Base-by-base conservation (phyloP, 35 echinoderm and acorn worm species). In the Chiridota heheva region DNA sequence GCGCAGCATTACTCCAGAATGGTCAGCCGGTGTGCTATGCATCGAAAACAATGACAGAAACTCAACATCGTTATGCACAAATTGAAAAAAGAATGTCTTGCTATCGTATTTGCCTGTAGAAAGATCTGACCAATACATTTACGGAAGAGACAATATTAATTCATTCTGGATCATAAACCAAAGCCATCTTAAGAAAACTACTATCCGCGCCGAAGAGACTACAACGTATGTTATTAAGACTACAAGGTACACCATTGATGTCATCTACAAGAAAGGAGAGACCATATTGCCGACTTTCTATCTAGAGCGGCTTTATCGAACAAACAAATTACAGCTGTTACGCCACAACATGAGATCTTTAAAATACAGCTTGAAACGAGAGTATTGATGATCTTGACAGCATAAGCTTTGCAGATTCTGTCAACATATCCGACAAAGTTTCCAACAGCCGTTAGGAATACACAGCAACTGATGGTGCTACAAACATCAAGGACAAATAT, bases 1-100 rank as follows among this genome's bases (percentile, higher is more conserved):
- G 77, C 47, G 56, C 63, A 29, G 47, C 90, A 2, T 33, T 82
- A 5, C 61, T 87, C 42, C 67, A 92, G 47, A 60, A 92, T 8
- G 84, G 84, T 5, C 43, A 43, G 6, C 90, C 83, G n/a, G 63
- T 87, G 37, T 69, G 84, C 0, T 92, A 87, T 87, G 90, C 84
- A 40, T 85, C 80, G 34, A 78, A 74, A 45, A 76, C 91, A 16
- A 20, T 85, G 36, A 85, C 17, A 37, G 70, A 61, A 5, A 65
- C 44, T 15, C 51, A 85, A 60, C 44, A 35, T 16, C 0, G 83
- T 24, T 85, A 84, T 59, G 81, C 65, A 0, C 43, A 58, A 57
- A 84, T 84, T 70, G 60, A 81, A 35, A 83, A 69, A 30, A 37
- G 44, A 63, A 30, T 63, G 60, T 63, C 7, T 18, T 7, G 60